Base-by-base conservation (phyloP, 2,888 invertebrate genomes). In the Pollenia griseotomentosa region DNA sequence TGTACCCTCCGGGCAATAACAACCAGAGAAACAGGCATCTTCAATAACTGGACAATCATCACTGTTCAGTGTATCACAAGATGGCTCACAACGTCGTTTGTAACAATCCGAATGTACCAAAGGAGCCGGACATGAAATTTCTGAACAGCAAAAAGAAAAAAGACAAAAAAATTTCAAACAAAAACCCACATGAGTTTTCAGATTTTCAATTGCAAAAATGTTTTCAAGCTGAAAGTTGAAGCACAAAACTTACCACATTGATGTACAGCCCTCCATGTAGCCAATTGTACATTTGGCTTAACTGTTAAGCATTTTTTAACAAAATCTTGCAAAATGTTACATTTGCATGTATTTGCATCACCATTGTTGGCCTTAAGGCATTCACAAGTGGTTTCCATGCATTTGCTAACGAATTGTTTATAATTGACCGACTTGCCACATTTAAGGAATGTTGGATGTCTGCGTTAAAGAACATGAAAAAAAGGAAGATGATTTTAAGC, bases 41-140 rank as follows among this genome's bases (percentile, higher is more conserved):
- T 95, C 94, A 87, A 95, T 94, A 23, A 94, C 92, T 0, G 96
- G 95, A 89, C 97, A 97, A 79, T 93, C 93, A 68, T 95, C 94
- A 14, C 94, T 93, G 86, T 95, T 94, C 70, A 95, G 92, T 74
- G 95, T 95, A 63, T 95, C 94, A 92, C 98, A 98, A 0, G 96
- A 95, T 2, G 96, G 95, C 92, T 97, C 97, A 93, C 98, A 98
- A 83, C 95, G 94, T 81, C 95, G 95, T 89, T 96, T 95, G 94
- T 96, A 97, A 92, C 97, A 97, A 92, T 97, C 97, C 89, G 96
- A 95, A 92, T 97, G 96, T n/a, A 97, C 96, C 66, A 97, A 94
- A 0, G 97, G 97, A 0, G 96, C 92, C 0, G 96, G 95, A 90
- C 98, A 98, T 8, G 94, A 94, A 3, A 95, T 95, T 87, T 96